A percentile compares a stretch with the other conserved stretches of the same genome.
phyloP scores from a whole-genome alignment of 2,113 vertebrate genomes.

The Thunnus maccoyii region DNA sequence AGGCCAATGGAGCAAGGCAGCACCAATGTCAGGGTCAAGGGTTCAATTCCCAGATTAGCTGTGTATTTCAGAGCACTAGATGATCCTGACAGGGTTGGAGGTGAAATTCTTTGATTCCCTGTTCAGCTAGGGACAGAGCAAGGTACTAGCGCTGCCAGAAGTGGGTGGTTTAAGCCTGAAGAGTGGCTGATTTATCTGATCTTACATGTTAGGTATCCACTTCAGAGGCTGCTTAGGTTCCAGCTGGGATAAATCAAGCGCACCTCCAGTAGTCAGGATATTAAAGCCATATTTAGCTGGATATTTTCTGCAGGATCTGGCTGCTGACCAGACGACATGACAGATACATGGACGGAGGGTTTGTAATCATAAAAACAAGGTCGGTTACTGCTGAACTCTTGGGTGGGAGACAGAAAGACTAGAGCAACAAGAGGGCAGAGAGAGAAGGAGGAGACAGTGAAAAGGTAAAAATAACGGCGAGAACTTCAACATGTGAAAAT shows the following conservation, averaged over 20 bases:
- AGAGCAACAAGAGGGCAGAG: not conserved
- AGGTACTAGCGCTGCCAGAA: not conserved
- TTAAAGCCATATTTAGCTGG: conserved; percentile 68
- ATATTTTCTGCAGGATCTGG: conserved; percentile 52
- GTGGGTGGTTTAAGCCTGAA: conserved; percentile 25
- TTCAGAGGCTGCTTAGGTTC: conserved; percentile 54
- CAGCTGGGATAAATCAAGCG: conserved; percentile 67
- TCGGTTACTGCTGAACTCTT: not conserved
- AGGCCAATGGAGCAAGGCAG: not conserved
- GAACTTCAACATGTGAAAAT: not conserved
- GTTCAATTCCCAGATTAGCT: not conserved
- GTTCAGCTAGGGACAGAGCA: not conserved
- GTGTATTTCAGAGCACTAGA: not conserved
- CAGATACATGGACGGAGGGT: conserved; percentile 29
- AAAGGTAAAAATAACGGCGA: not conserved
- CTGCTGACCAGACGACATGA: conserved; percentile 21
- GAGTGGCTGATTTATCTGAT: conserved; percentile 50
- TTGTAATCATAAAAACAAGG: conserved; percentile 45
- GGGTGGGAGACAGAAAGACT: not conserved
- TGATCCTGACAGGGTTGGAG: not conserved
- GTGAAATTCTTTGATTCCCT: not conserved
- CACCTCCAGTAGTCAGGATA: conserved; percentile 60
- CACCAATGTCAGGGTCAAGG: not conserved
- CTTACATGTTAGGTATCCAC: conserved; percentile 43
- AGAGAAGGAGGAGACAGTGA: not conserved